These are phyloP conservation scores for Bujurquina vittata DNA, from an alignment of 2,113 vertebrate genomes.

Conservation along the genomic window DNA sequence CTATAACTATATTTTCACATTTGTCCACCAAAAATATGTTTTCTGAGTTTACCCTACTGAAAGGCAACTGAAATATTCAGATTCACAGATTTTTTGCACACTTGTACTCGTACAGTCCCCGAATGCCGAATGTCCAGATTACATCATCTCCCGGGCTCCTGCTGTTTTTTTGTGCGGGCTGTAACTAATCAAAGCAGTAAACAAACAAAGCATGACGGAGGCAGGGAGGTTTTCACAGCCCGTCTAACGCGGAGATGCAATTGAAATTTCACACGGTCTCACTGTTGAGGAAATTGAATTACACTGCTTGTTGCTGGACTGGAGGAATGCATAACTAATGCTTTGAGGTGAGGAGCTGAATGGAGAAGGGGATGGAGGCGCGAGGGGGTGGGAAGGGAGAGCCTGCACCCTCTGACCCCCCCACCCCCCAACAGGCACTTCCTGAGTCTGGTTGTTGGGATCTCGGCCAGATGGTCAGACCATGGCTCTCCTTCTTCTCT, in stretches of 20 bases:
- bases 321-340: slow-evolving; percentile 80
- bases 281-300: slow-evolving; percentile 77
- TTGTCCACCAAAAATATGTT: background rate
- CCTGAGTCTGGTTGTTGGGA: slow-evolving; percentile 68
- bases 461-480: slow-evolving; percentile 56
- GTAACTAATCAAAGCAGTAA: slow-evolving; percentile 49
- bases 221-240: slow-evolving; percentile 38
- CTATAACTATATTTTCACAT: background rate
- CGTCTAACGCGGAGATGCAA: slow-evolving; percentile 43
- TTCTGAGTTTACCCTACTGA: background rate
- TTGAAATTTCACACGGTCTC: slow-evolving; percentile 75
- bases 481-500: slow-evolving; percentile 33
- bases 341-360: slow-evolving; percentile 75
- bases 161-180: slow-evolving; percentile 47
- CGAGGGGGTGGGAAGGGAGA: background rate
- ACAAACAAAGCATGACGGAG: slow-evolving; percentile 55
- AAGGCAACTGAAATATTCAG: background rate
- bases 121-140: background rate
- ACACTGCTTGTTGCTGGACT: slow-evolving; percentile 65
- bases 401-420: slow-evolving; percentile 24
- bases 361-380: slow-evolving; percentile 11
- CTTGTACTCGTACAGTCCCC: background rate
- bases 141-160: slow-evolving; percentile 18
- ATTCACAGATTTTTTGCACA: background rate
- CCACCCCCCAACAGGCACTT: slow-evolving; percentile 48